A percentile compares a stretch with the other conserved stretches of the same genome.
Conservation (phyloP, 2,797 vertebrate genomes). For the Mastacembelus armatus region DNA sequence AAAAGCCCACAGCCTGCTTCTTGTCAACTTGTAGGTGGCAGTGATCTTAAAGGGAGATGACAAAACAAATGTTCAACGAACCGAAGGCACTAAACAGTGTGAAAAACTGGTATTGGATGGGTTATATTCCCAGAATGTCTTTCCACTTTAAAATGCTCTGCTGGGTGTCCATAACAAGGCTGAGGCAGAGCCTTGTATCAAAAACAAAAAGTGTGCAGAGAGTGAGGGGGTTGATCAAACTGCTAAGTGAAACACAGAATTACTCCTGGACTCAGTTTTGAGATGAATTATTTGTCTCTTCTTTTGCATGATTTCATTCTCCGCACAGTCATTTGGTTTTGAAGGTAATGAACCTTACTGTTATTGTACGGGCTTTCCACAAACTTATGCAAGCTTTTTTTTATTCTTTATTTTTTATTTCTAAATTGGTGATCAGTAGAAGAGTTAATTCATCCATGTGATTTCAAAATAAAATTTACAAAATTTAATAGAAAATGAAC, state of each 20-base stretch:
- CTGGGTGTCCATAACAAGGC: background rate
- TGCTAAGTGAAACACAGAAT: background rate
- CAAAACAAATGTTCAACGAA: background rate
- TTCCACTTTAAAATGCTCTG: background rate
- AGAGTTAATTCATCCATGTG: background rate
- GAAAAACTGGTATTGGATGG: background rate
- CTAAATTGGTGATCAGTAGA: background rate
- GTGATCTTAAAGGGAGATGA: background rate
- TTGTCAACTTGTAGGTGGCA: no score
- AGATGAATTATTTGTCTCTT: no score
- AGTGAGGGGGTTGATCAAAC: background rate
- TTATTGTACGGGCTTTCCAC: background rate
- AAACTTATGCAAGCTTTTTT: no score
- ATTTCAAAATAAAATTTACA: background rate
- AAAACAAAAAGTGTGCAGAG: background rate
- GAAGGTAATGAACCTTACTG: background rate
- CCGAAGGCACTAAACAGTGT: background rate
- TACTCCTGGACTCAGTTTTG: no score
- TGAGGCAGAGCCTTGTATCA: background rate
- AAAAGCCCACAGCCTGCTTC: background rate
- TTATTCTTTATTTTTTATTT: background rate
- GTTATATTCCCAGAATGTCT: background rate
- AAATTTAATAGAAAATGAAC: no score
- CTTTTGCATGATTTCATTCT: no score
- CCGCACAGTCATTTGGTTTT: no score